A percentile compares a stretch with the other conserved stretches of the same genome.
Evolutionary conservation across 2,797 vertebrate genomes (phyloP).

Genomic region (Corythornis leucogaster): DNA sequence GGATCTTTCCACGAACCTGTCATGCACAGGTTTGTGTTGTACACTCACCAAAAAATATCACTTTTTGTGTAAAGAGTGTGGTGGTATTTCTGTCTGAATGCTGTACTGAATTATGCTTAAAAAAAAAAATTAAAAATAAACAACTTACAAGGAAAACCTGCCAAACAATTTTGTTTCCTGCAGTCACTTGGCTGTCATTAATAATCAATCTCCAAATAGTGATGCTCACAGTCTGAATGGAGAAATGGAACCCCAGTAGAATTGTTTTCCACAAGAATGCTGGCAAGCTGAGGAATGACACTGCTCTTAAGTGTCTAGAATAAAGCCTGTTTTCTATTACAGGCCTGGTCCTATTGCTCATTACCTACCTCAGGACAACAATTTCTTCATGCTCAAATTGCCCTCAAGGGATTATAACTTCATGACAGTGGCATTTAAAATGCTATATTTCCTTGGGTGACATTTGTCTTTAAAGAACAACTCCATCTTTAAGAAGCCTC

Average conservation of each 20-base stretch:
- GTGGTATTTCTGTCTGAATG: slow-evolving; percentile 2
- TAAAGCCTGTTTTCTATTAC: background rate
- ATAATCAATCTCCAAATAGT: background rate
- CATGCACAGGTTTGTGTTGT: background rate
- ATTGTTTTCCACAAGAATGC: background rate
- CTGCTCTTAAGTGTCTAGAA: background rate
- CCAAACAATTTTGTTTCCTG: background rate
- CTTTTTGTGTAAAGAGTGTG: background rate
- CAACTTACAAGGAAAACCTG: background rate
- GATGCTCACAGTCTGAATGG: background rate
- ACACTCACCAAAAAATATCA: background rate
- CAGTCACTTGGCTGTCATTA: background rate
- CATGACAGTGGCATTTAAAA: background rate
- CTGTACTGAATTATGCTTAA: background rate
- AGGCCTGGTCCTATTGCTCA: background rate
- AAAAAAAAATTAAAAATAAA: slow-evolving; percentile 9
- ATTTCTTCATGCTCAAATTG: background rate
- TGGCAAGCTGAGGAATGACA: background rate
- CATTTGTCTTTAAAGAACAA: background rate
- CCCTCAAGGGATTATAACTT: background rate
- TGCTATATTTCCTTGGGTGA: background rate
- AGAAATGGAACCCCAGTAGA: background rate
- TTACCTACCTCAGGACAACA: background rate
- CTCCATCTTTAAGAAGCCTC: background rate
- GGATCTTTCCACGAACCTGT: background rate